Conservation (phyloP, 1,140 invertebrate genomes). For the Drosophila seguyi region DNA sequence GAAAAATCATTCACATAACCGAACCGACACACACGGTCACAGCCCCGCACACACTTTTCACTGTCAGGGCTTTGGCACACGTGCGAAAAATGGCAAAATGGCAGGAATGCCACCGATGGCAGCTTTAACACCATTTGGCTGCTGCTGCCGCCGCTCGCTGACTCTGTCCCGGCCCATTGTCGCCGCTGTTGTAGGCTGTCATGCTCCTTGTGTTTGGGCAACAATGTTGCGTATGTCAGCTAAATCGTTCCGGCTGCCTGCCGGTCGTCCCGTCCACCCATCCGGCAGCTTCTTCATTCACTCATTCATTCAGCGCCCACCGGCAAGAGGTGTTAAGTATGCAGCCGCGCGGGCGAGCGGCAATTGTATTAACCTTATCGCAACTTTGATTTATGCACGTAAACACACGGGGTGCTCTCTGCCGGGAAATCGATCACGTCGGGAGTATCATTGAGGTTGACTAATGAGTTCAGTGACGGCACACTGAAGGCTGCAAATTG, state of each 20-base stretch:
- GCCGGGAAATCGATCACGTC: slow-evolving; percentile 32
- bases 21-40: slow-evolving; percentile 40
- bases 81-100: slow-evolving; percentile 64
- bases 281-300: slow-evolving; percentile 23
- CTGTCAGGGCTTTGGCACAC: slow-evolving; percentile 70
- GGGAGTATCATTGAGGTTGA: slow-evolving; percentile 19
- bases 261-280: slow-evolving; percentile 12
- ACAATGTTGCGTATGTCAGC: slow-evolving; percentile 70
- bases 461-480: slow-evolving; percentile 39
- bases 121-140: slow-evolving; percentile 58
- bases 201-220: slow-evolving; percentile 68
- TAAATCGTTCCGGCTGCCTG: slow-evolving; percentile 57
- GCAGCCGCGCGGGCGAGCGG: slow-evolving; percentile 26
- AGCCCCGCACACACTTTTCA: slow-evolving; percentile 61
- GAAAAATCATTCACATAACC: slow-evolving; percentile 74
- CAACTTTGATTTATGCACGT: slow-evolving; percentile 69
- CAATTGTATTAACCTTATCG: slow-evolving; percentile 77
- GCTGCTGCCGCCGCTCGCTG: slow-evolving; percentile 14
- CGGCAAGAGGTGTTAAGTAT: slow-evolving; percentile 68
- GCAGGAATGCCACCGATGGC: slow-evolving; percentile 36
- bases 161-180: slow-evolving; percentile 38
- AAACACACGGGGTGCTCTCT: slow-evolving; percentile 47
- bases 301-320: slow-evolving; percentile 42
- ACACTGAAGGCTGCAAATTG: slow-evolving; percentile 5
- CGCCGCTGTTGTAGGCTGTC: slow-evolving; percentile 58